Evolutionary conservation across 2,797 vertebrate genomes (phyloP), one percentile per base, ranked within the genome.

Genomic region (Sciurus carolinensis): DNA sequence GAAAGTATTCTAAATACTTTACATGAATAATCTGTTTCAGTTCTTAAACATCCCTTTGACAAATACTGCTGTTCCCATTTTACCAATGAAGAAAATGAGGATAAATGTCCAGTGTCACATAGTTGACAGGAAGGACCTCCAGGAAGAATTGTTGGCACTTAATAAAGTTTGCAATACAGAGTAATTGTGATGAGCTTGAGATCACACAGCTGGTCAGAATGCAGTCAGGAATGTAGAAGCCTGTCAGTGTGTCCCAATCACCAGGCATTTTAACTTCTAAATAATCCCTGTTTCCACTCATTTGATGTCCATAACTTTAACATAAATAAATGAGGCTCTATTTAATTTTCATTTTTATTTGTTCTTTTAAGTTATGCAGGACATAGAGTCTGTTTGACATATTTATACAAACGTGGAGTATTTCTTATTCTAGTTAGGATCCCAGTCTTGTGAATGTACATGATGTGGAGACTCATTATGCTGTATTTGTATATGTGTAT

Each of bases 251-350:
- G 28, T 50, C 62, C 2, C 20, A 59, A 85, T 0, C 33, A 22
- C 52, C 5, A 62, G 5, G 54, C 28, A 62, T 86, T 80, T 91
- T 82, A 54, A 95, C 24, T 94, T 82, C 26, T 44, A 93, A 71
- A 36, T 59, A 36, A 57, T 52, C 18, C n/a, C 18, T n/a, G 10
- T 11, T 72, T 72, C 47, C 26, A 82, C 6, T 54, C 24, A 59
- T 54, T 42, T 77, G 69, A 86, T 79, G 13, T 5, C 4, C 72
- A 15, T 66, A 44, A 44, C 36, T 83, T 73, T 26, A 79, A 30
- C 28, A 30, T 64, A 64, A 24, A 62, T 57, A 8, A 50, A 95
- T 52, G 50, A 52, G 50, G 50, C 14, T 52, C 50, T 47, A 47
- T 9, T 47, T 47, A 47, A 47, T 52, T 52, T 52, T 52, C 17